A percentile compares a stretch with the other conserved stretches of the same genome.
Conservation (phyloP, 53 echinoderm and acorn worm species). For the Patiria pectinifera region DNA sequence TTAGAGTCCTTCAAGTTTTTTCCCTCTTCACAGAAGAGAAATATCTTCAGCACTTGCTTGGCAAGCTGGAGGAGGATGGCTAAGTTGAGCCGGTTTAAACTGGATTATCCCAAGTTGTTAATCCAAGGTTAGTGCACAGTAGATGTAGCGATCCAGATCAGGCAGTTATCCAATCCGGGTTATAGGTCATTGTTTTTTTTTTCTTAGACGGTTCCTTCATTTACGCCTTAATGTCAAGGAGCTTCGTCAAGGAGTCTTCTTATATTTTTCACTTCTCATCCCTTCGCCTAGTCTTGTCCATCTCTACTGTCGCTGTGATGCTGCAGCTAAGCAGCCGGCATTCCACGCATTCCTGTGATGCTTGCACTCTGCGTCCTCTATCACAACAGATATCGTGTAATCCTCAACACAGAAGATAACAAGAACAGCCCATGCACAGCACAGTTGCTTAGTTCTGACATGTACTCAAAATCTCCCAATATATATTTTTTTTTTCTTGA, state of each 20-base stretch:
- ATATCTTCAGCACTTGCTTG: background rate
- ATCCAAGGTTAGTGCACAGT: background rate
- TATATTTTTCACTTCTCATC: background rate
- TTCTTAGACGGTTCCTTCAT: background rate
- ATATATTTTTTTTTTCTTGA: background rate
- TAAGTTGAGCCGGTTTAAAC: background rate
- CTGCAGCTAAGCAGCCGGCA: background rate
- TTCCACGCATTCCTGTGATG: constrained; percentile 15
- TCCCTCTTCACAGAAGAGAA: constrained; percentile 27
- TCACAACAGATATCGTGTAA: constrained; percentile 6
- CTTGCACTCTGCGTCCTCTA: constrained; percentile 9
- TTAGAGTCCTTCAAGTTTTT: background rate
- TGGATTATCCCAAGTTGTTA: constrained; percentile 15
- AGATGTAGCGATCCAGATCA: background rate
- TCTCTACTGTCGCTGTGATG: background rate
- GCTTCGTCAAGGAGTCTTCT: background rate
- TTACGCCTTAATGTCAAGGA: constrained; percentile 4
- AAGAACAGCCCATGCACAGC: background rate
- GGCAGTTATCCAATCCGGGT: constrained; percentile 39
- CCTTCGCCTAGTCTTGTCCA: background rate
- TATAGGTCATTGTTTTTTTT: constrained; percentile 36
- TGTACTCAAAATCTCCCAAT: background rate
- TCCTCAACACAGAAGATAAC: constrained; percentile 5
- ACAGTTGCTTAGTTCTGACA: background rate
- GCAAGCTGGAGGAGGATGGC: background rate